These are phyloP conservation scores for Minunthozetes semirufus DNA, from an alignment of 2,888 invertebrate species.

Conservation along the genomic window DNA sequence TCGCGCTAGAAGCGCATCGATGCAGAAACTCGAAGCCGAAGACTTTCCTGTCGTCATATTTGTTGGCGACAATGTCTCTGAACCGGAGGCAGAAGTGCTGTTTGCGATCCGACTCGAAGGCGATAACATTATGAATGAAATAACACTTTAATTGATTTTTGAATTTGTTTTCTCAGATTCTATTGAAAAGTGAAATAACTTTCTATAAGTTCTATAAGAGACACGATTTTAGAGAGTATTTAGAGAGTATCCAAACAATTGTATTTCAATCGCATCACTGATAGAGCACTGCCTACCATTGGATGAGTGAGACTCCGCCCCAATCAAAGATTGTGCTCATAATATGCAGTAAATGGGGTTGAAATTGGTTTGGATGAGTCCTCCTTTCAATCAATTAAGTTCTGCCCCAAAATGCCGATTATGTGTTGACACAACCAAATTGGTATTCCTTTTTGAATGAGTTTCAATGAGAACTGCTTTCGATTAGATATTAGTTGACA, in stretches of 20 bases:
- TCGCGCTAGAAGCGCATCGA: constrained; percentile 42
- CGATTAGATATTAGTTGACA: constrained; percentile 18
- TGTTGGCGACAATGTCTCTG: constrained; percentile 12
- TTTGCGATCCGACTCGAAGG: neutral
- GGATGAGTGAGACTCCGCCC: neutral
- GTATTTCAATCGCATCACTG: constrained; percentile 14
- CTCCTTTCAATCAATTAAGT: constrained; percentile 1
- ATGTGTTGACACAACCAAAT: constrained; percentile 13
- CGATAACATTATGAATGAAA: constrained; percentile 20
- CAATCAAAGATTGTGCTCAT: neutral
- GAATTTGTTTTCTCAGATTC: constrained; percentile 13
- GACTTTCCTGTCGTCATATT: constrained; percentile 8
- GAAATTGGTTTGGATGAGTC: neutral
- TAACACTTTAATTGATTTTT: constrained; percentile 23
- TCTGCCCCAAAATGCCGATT: neutral
- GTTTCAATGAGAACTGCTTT: neutral
- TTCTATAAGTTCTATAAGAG: constrained; percentile 8
- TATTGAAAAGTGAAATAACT: constrained; percentile 2
- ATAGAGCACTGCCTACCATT: neutral
- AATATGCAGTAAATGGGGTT: neutral
- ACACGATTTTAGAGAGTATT: constrained; percentile 1
- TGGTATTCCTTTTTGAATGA: neutral
- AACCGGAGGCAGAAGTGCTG: constrained; percentile 12
- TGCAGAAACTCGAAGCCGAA: constrained; percentile 39
- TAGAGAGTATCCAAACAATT: constrained; percentile 17